A percentile compares a stretch with the other conserved stretches of the same genome.
Conservation (phyloP, 2,888 invertebrate genomes). For the Cephus pulcher region DNA sequence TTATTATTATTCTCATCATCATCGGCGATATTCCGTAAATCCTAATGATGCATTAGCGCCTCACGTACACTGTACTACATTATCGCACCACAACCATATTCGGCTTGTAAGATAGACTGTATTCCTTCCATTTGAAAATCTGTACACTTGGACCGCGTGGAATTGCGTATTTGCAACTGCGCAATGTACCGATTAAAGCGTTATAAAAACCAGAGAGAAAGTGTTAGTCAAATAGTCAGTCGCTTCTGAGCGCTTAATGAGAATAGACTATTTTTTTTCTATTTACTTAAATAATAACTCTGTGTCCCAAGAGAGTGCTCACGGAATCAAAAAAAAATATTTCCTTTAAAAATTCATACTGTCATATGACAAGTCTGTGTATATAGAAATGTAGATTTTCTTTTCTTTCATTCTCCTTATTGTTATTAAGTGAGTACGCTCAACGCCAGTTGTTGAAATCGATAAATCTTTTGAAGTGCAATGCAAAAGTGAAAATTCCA, state of each 20-base stretch:
- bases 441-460: background rate
- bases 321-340: background rate
- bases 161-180: background rate
- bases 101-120: constrained; percentile 58
- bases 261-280: background rate
- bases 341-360: background rate
- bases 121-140: constrained; percentile 50
- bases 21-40: constrained; percentile 11
- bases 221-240: background rate
- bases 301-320: background rate
- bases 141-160: background rate
- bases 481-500: background rate
- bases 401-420: background rate
- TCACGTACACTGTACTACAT: constrained; percentile 14
- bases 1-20: constrained; percentile 26
- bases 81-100: constrained; percentile 43
- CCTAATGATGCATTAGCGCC: constrained; percentile 19
- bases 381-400: background rate
- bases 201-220: background rate
- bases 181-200: background rate
- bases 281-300: background rate
- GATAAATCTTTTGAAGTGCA: background rate
- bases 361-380: background rate
- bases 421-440: background rate
- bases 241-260: background rate